Conservation (phyloP, 2,113 vertebrate species). For the Microcebus tavaratra region DNA sequence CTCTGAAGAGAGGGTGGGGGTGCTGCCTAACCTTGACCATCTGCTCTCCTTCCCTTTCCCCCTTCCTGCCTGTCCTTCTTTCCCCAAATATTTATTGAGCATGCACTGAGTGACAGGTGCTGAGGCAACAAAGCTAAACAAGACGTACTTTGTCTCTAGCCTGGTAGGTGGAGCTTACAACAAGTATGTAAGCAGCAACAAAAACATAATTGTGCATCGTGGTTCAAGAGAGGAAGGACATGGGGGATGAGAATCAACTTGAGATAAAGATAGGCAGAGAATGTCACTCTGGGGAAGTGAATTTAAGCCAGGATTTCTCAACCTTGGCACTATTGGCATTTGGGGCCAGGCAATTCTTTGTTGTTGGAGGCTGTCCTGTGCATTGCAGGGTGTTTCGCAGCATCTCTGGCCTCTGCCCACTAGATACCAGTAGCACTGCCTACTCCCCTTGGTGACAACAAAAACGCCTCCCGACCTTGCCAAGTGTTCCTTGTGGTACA, state of each 20-base stretch:
- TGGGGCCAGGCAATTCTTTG: background rate
- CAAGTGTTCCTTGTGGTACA: background rate
- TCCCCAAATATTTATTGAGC: background rate
- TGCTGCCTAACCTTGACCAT: too few relatives aligned
- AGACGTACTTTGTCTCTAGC: background rate
- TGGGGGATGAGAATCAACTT: background rate
- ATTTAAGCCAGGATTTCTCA: background rate
- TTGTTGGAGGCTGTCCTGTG: background rate
- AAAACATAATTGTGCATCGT: background rate
- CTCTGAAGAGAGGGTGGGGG: background rate
- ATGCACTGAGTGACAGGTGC: background rate
- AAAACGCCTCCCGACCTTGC: background rate
- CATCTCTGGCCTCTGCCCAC: background rate
- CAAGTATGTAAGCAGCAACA: background rate
- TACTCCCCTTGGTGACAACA: background rate
- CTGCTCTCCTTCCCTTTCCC: background rate
- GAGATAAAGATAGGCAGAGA: background rate
- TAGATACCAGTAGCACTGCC: background rate
- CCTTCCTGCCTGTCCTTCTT: background rate
- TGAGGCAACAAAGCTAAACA: background rate
- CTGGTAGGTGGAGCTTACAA: background rate
- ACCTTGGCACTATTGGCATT: background rate
- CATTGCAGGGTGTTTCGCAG: background rate
- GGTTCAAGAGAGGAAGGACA: background rate
- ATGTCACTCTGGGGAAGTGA: background rate